Conservation (phyloP, 2,113 vertebrate genomes). For the Chroicocephalus ridibundus region DNA sequence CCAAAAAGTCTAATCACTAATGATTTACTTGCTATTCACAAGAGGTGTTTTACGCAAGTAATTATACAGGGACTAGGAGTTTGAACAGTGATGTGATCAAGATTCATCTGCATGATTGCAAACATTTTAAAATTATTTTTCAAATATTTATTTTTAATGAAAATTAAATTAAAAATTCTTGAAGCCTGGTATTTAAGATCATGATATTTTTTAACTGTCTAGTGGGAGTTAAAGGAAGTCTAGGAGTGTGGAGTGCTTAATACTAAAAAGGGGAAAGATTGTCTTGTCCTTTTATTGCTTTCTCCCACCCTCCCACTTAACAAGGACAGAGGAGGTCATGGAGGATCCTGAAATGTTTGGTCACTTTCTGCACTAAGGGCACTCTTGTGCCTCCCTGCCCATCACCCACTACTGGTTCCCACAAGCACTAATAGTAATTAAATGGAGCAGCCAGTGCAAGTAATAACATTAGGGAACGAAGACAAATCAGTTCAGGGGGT, state of each 20-base stretch:
- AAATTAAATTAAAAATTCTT: constrained; percentile 38
- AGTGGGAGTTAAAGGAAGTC: constrained; percentile 29
- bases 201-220: background rate
- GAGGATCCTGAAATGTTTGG: background rate
- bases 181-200: background rate
- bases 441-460: background rate
- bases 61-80: constrained; percentile 27
- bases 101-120: constrained; percentile 58
- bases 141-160: constrained; percentile 58
- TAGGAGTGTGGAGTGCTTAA: background rate
- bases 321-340: background rate
- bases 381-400: background rate
- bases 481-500: background rate
- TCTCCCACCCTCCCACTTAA: background rate
- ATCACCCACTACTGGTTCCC: background rate
- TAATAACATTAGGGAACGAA: background rate
- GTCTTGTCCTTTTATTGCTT: background rate
- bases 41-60: constrained; percentile 37
- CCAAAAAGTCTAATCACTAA: constrained; percentile 43
- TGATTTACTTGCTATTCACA: constrained; percentile 54
- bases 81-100: constrained; percentile 31
- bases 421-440: background rate
- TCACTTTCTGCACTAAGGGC: background rate
- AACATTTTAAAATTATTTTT: constrained; percentile 44
- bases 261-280: background rate